phyloP scores from a whole-genome alignment of 2,888 invertebrate species.

The Eudemis profundana region DNA sequence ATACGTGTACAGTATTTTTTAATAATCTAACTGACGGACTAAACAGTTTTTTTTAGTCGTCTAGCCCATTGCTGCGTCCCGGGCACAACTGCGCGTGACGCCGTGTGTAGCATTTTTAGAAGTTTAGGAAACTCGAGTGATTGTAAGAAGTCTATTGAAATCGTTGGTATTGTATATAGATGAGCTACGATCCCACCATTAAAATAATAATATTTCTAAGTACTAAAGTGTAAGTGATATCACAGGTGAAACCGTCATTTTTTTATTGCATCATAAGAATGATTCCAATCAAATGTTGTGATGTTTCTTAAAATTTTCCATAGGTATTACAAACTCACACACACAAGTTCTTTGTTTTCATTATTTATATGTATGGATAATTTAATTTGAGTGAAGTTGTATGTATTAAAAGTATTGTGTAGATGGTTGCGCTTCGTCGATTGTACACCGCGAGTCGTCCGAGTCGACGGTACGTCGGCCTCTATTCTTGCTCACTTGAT shows the following conservation, averaged over 20 bases:
- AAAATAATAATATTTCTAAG: conserved; percentile 76
- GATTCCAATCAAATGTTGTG: conserved; percentile 81
- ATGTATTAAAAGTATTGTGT: conserved; percentile 57
- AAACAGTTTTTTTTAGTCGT: no score
- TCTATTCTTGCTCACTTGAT: conserved; percentile 43
- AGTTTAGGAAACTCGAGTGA: conserved; percentile 80
- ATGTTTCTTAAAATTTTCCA: conserved; percentile 78
- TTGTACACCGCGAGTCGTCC: conserved; percentile 59
- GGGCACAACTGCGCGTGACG: conserved; percentile 52
- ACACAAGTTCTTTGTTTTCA: conserved; percentile 64
- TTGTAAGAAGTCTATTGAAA: conserved; percentile 80
- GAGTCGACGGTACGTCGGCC: conserved; percentile 41
- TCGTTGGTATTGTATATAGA: conserved; percentile 83
- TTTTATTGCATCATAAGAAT: conserved; percentile 68
- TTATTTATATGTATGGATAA: conserved; percentile 59
- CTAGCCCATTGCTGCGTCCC: neutral
- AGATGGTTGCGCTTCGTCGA: conserved; percentile 68
- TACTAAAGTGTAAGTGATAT: conserved; percentile 80
- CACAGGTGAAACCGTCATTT: conserved; percentile 71
- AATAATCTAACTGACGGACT: no score
- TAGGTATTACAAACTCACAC: conserved; percentile 68
- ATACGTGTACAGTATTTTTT: no score
- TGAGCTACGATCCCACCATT: conserved; percentile 85
- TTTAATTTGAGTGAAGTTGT: conserved; percentile 45
- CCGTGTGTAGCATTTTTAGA: conserved; percentile 58